Percentiles rank a stretch among this genome's conserved stretches.
phyloP scores from a whole-genome alignment of 2,113 vertebrate species.

The Suncus etruscus region DNA sequence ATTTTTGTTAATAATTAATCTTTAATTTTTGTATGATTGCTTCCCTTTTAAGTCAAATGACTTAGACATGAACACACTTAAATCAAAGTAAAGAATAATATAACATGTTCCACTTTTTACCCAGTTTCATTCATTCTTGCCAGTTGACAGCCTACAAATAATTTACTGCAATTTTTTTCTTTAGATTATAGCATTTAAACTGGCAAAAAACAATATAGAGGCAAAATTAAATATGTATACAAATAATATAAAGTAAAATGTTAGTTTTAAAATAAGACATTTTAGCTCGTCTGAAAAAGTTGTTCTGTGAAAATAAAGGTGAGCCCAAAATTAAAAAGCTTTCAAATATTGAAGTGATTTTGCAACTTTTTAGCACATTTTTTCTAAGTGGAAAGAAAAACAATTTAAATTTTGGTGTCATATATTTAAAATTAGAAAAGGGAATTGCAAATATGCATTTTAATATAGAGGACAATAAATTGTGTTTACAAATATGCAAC shows the following conservation, averaged over 20 bases:
- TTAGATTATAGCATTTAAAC: not conserved
- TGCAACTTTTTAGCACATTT: slow-evolving; percentile 9
- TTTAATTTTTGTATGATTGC: slow-evolving; percentile 47
- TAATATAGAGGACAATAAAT: not conserved
- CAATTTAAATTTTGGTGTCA: slow-evolving; percentile 33
- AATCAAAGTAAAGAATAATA: slow-evolving; percentile 37
- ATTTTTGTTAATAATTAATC: slow-evolving; percentile 49
- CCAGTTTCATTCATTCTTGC: not conserved
- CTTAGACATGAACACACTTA: slow-evolving; percentile 23
- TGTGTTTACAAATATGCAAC: slow-evolving; percentile 32
- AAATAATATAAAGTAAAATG: slow-evolving; percentile 18
- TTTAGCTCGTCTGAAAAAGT: slow-evolving; percentile 47
- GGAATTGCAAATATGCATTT: not conserved
- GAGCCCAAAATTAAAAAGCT: not conserved
- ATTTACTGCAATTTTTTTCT: slow-evolving; percentile 46
- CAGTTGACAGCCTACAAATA: slow-evolving; percentile 21
- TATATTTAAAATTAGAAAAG: slow-evolving; percentile 9
- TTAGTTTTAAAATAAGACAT: slow-evolving; percentile 25
- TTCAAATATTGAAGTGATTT: slow-evolving; percentile 2
- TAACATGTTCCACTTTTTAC: slow-evolving; percentile 51
- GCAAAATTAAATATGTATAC: not conserved
- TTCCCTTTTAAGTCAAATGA: slow-evolving; percentile 31
- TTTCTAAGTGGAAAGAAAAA: not conserved
- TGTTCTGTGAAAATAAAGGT: not conserved
- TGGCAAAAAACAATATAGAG: not conserved